phyloP scores from a whole-genome alignment of 1,140 invertebrate genomes.

The Zaprionus vittiger region DNA sequence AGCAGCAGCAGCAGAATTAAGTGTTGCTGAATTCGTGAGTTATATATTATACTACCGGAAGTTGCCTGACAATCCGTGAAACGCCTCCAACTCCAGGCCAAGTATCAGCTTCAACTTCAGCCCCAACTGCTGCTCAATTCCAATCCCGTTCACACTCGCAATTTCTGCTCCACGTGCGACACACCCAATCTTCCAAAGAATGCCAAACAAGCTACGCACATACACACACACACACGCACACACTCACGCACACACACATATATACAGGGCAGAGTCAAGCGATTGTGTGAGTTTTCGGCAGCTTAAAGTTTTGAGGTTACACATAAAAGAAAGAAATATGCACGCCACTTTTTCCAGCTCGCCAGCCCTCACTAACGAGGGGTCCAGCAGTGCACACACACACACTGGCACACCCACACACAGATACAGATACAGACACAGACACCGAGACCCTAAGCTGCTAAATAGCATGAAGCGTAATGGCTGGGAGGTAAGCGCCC shows the following conservation, averaged over 20 bases:
- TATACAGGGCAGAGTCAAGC: conserved; percentile 40
- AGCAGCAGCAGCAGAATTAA: conserved; percentile 32
- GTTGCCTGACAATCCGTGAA: conserved; percentile 54
- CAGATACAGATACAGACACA: neutral
- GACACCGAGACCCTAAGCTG: conserved; percentile 63
- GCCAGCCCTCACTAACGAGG: conserved; percentile 49
- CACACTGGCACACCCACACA: neutral
- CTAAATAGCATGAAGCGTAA: conserved; percentile 74
- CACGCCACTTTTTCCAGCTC: conserved; percentile 43
- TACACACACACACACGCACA: conserved; percentile 31
- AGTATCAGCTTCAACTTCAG: neutral
- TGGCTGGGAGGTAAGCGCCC: conserved; percentile 70
- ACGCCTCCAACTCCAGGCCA: conserved; percentile 28
- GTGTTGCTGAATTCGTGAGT: conserved; percentile 44
- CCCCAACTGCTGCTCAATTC: neutral
- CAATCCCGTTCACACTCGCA: conserved; percentile 2
- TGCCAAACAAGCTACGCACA: conserved; percentile 1
- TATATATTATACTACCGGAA: conserved; percentile 64
- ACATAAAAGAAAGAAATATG: conserved; percentile 71
- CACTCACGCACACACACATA: conserved; percentile 25
- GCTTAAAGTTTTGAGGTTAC: conserved; percentile 78
- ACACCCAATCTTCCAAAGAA: conserved; percentile 24
- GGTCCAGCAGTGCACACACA: conserved; percentile 4
- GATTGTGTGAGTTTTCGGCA: conserved; percentile 51
- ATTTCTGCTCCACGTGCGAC: conserved; percentile 34